Base-by-base conservation (phyloP, 2,888 invertebrate species). In the Leptinotarsa juncta region DNA sequence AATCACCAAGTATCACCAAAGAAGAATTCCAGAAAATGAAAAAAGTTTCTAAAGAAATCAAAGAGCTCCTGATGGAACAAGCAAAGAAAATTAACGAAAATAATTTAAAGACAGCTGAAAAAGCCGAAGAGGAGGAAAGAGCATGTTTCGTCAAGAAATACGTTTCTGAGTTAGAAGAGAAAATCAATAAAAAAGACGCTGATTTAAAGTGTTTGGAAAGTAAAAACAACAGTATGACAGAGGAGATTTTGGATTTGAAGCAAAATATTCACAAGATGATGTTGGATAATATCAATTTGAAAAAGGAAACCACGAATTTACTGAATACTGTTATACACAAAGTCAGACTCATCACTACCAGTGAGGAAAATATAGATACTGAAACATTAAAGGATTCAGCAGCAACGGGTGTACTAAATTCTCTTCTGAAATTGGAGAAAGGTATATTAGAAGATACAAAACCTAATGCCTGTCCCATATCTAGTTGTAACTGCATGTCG, bases 31-130 rank as follows among this genome's bases (percentile, higher is more conserved):
- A 71, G 14, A 81, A 76, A 69, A 50, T 80, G 51, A 72, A 74
- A 48, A 80, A 53, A 53, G 80, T 78, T 60, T 80, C 80, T 51
- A 80, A 72, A 57, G 77, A 79, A 18, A 75, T 81, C n/a, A 77
- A 81, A 60, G 10, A 23, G 3, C 74, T 78, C 60, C 67, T 81
- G 1, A 32, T 73, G 4, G 75, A 77, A 10, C 67, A 72, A 18
- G 32, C 26, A 10, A 50, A 42, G 73, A 79, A 72, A 74, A 67
- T 66, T 12, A 78, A 74, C 57, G 71, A 70, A 62, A 57, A 14
- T 57, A 23, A 23, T 12, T 7, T 57, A 67, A 77, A 50, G 70
- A 62, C 23, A 20, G 15, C 23, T 18, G 49, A 65, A 12, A 42
- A 73, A 53, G n/a, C 51, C 7, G 14, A 65, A 10, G 55, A 72